A percentile compares a stretch with the other conserved stretches of the same genome.
These are phyloP conservation scores for Coelopa frigida DNA, from an alignment of 1,140 invertebrate species.

Conservation along the genomic window DNA sequence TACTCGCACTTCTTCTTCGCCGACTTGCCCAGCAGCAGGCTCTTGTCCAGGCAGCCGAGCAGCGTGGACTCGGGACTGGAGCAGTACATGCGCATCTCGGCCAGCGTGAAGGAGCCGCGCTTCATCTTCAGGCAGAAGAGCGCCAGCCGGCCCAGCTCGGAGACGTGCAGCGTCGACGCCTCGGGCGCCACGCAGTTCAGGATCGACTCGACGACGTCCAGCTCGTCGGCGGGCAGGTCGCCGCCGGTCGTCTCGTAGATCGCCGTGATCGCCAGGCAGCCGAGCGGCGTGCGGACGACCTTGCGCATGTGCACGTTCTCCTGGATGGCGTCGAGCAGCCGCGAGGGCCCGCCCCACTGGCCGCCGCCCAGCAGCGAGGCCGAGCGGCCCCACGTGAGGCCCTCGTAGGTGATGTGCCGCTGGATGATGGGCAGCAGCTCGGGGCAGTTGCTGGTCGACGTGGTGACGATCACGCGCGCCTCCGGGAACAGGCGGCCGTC, in stretches of 20 bases:
- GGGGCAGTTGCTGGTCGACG: conserved; percentile 30
- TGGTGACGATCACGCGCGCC: conserved; percentile 50
- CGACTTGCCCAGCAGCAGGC: conserved; percentile 40
- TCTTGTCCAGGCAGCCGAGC: conserved; percentile 33
- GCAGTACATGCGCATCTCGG: conserved; percentile 44
- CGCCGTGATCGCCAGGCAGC: conserved; percentile 43
- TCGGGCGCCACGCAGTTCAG: conserved; percentile 41
- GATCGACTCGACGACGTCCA: conserved; percentile 44
- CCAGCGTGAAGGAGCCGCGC: conserved; percentile 45
- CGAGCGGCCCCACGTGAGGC: conserved; percentile 51
- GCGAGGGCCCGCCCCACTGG: conserved; percentile 36
- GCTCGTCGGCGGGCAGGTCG: conserved; percentile 35
- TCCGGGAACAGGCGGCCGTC: conserved; percentile 51
- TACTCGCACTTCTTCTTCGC: conserved; percentile 36
- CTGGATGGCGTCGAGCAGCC: conserved; percentile 31
- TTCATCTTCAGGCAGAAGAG: conserved; percentile 46
- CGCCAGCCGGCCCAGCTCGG: conserved; percentile 49
- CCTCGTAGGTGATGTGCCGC: conserved; percentile 47
- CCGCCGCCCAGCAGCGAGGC: conserved; percentile 45
- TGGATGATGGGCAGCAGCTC: conserved; percentile 44
- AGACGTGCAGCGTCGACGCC: conserved; percentile 14
- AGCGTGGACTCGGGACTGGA: conserved; percentile 12
- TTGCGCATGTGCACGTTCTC: conserved; percentile 19
- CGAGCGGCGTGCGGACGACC: conserved; percentile 48
- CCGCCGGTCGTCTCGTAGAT: conserved; percentile 20